Conservation (phyloP, 2,113 vertebrate species). For the Myiozetetes cayanensis region DNA sequence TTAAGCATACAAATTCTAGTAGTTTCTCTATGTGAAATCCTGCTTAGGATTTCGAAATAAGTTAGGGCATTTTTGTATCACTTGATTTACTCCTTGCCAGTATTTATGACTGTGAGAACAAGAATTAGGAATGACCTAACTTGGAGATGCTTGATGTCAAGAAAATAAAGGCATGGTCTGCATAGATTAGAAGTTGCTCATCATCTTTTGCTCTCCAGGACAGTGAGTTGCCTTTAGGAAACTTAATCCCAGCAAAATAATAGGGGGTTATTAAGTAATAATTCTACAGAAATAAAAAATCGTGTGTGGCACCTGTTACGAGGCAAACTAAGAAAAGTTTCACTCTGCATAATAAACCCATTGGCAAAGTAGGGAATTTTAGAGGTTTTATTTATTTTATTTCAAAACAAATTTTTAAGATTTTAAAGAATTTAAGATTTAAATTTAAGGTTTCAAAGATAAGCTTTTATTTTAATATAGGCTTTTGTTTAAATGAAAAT, state of each 20-base stretch:
- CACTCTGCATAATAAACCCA: neutral
- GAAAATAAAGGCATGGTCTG: neutral
- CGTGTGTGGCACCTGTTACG: neutral
- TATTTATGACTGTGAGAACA: neutral
- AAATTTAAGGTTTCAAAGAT: too few species aligned
- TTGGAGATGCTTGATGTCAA: neutral
- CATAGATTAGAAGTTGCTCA: neutral
- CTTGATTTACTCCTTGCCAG: neutral
- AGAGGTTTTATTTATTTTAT: neutral
- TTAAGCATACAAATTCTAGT: neutral
- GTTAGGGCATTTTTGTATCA: fast-evolving
- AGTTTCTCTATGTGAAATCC: neutral
- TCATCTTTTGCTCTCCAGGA: neutral
- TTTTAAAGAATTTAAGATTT: too few species aligned
- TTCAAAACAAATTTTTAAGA: neutral
- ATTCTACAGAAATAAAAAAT: neutral
- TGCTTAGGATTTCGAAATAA: neutral
- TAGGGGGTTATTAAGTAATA: neutral
- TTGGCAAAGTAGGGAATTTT: neutral
- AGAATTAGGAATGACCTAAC: neutral
- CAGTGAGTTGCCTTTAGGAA: neutral
- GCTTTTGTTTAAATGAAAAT: neutral
- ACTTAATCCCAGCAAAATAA: neutral
- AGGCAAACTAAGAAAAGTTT: neutral
- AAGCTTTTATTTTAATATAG: neutral